A percentile compares a stretch with the other conserved stretches of the same genome.
phyloP scores from a whole-genome alignment of 2,888 invertebrate genomes.

The Volucella bombylans region DNA sequence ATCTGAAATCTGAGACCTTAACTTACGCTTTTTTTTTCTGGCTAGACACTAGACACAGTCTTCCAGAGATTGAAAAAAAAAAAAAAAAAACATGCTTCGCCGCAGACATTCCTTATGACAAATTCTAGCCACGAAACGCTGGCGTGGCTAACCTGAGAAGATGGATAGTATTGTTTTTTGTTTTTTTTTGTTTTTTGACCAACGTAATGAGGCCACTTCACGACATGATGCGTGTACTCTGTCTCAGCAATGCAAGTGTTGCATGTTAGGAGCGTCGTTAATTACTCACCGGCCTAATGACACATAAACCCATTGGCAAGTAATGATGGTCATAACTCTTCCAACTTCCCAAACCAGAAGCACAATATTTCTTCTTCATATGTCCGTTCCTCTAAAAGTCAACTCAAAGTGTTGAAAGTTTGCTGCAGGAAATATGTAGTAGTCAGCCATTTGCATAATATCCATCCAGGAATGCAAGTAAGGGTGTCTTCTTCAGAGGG shows the following conservation, averaged over 20 bases:
- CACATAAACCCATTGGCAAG: constrained; percentile 53
- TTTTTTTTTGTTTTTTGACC: constrained; percentile 6
- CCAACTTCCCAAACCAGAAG: constrained; percentile 12
- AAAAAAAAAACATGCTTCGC: constrained; percentile 7
- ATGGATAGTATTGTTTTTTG: constrained; percentile 1
- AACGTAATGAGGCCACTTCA: constrained; percentile 43
- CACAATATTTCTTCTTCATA: constrained; percentile 21
- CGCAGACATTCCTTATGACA: neutral
- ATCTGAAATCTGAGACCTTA: neutral
- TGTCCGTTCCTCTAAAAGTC: neutral
- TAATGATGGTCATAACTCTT: constrained; percentile 49
- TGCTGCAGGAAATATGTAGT: too few relatives aligned
- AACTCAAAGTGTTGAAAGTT: too few relatives aligned
- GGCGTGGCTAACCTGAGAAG: neutral
- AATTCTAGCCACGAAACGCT: constrained; percentile 21
- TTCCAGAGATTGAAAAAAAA: too few relatives aligned
- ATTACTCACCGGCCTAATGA: constrained; percentile 61
- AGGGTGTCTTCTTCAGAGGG: neutral
- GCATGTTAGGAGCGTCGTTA: constrained; percentile 56
- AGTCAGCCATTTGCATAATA: neutral
- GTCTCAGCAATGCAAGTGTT: constrained; percentile 33
- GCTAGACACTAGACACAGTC: neutral
- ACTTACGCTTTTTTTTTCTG: constrained; percentile 31
- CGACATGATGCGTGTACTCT: constrained; percentile 36
- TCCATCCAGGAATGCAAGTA: constrained; percentile 4